Conservation (phyloP, 2,797 vertebrate species). For the Phrynocephalus forsythii region DNA sequence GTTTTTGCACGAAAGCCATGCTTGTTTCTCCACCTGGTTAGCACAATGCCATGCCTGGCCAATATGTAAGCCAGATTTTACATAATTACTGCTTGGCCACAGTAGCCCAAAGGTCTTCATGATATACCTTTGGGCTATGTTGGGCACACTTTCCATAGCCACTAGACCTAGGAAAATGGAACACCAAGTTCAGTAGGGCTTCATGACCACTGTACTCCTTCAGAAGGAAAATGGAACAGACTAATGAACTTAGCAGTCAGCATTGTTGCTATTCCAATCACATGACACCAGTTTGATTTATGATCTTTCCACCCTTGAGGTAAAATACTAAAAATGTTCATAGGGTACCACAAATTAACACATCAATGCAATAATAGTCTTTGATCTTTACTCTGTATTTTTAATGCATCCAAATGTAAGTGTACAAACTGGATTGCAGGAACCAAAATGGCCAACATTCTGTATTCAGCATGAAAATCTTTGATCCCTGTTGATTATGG, state of each 20-base stretch:
- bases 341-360: not conserved
- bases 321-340: conserved; percentile 14
- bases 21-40: not conserved
- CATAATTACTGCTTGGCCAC: not conserved
- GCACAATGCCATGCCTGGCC: not conserved
- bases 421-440: not conserved
- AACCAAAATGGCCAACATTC: not conserved
- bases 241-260: accelerated
- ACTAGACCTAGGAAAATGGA: not conserved
- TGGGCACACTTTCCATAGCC: not conserved
- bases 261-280: not conserved
- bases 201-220: not conserved
- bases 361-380: conserved; percentile 10
- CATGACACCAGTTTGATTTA: not conserved
- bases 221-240: not conserved
- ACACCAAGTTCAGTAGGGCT: too few relatives aligned
- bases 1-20: not conserved
- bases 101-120: not conserved
- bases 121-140: not conserved
- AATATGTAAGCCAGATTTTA: not conserved
- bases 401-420: not conserved
- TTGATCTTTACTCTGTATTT: conserved; percentile 19
- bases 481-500: conserved; percentile 14
- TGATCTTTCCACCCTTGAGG: conserved; percentile 15
- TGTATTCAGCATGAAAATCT: conserved; percentile 10